Evolutionary conservation across 2,888 invertebrate genomes (phyloP), one percentile per base, ranked within the genome.

Genomic region (Leucophenga montana): DNA sequence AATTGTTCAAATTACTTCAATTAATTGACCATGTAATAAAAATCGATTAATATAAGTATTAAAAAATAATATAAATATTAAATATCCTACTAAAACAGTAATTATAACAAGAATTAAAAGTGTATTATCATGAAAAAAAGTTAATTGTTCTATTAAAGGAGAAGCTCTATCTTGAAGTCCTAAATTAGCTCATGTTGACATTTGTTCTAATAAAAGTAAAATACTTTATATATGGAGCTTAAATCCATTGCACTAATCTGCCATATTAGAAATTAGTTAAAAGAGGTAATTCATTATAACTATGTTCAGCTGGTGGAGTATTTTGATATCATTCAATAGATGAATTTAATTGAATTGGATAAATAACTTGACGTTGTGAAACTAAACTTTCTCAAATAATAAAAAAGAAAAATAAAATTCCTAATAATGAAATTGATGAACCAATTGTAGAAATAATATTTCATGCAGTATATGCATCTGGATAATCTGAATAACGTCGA

Each of bases 91-190:
- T 90, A 92, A 85, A 78, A 90, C 86, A 73, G 91, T 91, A 90
- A 92, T 92, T 90, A 92, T 90, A 77, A 91, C 87, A 87, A 92
- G 85, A 89, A 92, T 91, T 89, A 92, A 85, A 89, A 92, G 80
- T 1, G 91, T 89, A 78, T 92, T 91, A 86, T 92, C 92, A 84
- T 92, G 91, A 80, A 92, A 92, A 84, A 91, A 91, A 82, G 89
- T 90, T 89, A 92, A 89, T 90, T 92, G 91, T 91, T 92, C 92
- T 91, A 93, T 93, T 88, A 92, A 85, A 50, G 92, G 91, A 0
- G 92, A 92, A 59, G 89, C 88, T 78, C 91, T 88, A 89, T 93
- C 91, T 91, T 92, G 92, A 73, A 92, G 85, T 71, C 89, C 89
- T 77, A 92, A 79, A 81, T 90, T 90, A 76, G 90, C 90, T 91